These are phyloP conservation scores for Acrossocheilus fasciatus DNA, from an alignment of 2,797 vertebrate species.

Conservation along the genomic window DNA sequence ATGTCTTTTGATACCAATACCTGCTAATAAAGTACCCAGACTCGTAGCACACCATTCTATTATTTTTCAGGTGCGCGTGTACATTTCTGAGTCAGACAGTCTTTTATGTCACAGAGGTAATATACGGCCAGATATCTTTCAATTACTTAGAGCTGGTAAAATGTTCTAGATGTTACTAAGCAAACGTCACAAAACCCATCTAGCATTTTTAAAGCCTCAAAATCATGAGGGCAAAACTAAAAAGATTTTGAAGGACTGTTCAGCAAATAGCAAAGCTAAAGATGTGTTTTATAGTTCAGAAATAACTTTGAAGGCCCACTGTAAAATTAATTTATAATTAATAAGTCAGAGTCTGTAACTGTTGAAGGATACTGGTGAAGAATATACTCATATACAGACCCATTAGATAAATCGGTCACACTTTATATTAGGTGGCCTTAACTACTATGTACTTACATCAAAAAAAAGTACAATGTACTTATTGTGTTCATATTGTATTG, in stretches of 20 bases:
- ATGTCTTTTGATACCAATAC: not conserved
- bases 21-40: not conserved
- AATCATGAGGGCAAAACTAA: slow-evolving; percentile 2
- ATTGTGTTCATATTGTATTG: no score
- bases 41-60: not conserved
- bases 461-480: no score
- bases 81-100: not conserved
- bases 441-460: no score
- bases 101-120: not conserved
- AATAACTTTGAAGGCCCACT: not conserved
- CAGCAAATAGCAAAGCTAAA: not conserved
- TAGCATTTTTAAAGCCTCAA: slow-evolving; percentile 1
- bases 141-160: not conserved
- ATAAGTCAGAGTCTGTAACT: not conserved
- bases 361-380: not conserved
- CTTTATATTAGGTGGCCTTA: no score
- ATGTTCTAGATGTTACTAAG: not conserved
- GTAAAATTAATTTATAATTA: not conserved
- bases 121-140: not conserved
- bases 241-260: slow-evolving; percentile 7
- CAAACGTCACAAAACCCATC: not conserved
- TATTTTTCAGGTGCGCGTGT: not conserved
- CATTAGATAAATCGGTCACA: not conserved
- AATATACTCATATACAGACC: not conserved
- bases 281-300: not conserved